A percentile compares a stretch with the other conserved stretches of the same genome.
Conservation (phyloP, 2,113 vertebrate genomes). For the Anser brachyrhynchus region DNA sequence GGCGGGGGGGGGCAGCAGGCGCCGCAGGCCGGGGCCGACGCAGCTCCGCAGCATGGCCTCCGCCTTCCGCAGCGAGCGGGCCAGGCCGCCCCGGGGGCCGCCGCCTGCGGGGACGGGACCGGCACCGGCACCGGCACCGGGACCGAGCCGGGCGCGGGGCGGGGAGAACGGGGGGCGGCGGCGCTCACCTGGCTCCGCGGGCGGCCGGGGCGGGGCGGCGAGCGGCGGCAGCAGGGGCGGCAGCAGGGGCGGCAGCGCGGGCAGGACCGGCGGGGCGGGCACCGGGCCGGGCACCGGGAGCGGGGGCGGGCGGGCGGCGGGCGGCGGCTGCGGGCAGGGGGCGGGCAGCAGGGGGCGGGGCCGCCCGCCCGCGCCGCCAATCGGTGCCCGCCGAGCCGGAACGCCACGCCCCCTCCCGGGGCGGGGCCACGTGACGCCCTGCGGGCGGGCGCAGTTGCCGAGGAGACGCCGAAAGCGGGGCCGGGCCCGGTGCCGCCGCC, state of each 20-base stretch:
- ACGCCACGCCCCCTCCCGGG: too few relatives aligned
- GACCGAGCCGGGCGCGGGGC: not conserved
- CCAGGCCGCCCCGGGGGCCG: not conserved
- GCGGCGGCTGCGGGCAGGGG: too few relatives aligned
- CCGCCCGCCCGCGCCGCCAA: not conserved
- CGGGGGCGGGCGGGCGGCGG: too few relatives aligned
- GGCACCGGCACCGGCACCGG: too few relatives aligned
- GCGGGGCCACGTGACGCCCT: too few relatives aligned
- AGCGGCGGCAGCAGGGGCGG: too few relatives aligned
- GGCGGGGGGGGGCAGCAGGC: not conserved
- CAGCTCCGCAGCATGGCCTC: slow-evolving; percentile 40
- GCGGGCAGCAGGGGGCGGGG: too few relatives aligned
- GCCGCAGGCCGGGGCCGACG: not conserved
- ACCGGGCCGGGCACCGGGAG: too few relatives aligned
- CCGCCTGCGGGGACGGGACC: not conserved
- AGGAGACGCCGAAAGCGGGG: not conserved
- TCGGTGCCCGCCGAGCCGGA: not conserved
- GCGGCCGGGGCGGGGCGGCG: not conserved
- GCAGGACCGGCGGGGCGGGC: too few relatives aligned
- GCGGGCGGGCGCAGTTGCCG: not conserved
- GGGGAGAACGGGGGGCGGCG: not conserved
- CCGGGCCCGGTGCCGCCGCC: not conserved
- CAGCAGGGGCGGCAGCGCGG: too few relatives aligned
- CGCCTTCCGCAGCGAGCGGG: not conserved
- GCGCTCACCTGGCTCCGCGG: not conserved